phyloP scores from a whole-genome alignment of 2,888 invertebrate species.

The Eulithis prunata region DNA sequence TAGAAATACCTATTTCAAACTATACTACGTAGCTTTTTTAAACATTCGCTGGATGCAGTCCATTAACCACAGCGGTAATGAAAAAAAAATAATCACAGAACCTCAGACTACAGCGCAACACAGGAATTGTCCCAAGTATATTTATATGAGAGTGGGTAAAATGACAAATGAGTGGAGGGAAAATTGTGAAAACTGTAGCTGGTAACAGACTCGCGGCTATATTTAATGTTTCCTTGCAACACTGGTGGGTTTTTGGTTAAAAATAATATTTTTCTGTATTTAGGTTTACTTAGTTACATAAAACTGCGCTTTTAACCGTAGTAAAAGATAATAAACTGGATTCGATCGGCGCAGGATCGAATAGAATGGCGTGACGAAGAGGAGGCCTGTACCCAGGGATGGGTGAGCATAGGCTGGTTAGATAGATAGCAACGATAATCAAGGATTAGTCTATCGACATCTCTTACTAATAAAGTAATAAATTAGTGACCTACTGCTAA shows the following conservation, averaged over 20 bases:
- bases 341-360: too few relatives aligned
- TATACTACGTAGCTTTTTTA: not conserved
- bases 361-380: too few relatives aligned
- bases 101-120: slow-evolving; percentile 22
- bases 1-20: not conserved
- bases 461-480: not conserved
- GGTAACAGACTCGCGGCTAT: slow-evolving; percentile 14
- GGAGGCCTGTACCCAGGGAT: too few relatives aligned
- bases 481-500: too few relatives aligned
- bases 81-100: slow-evolving; percentile 30
- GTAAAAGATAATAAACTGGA: too few relatives aligned
- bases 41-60: not conserved
- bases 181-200: slow-evolving; percentile 47
- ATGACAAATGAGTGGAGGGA: slow-evolving; percentile 77
- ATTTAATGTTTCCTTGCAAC: not conserved
- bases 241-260: not conserved
- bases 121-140: slow-evolving; percentile 16
- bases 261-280: too few relatives aligned
- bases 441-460: too few relatives aligned
- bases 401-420: too few relatives aligned
- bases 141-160: slow-evolving; percentile 78
- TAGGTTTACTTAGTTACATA: too few relatives aligned
- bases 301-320: too few relatives aligned
- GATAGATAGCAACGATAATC: too few relatives aligned
- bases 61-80: slow-evolving; percentile 23